Base-by-base conservation (phyloP, 1,140 invertebrate genomes). In the Protaetia brevitarsis region DNA sequence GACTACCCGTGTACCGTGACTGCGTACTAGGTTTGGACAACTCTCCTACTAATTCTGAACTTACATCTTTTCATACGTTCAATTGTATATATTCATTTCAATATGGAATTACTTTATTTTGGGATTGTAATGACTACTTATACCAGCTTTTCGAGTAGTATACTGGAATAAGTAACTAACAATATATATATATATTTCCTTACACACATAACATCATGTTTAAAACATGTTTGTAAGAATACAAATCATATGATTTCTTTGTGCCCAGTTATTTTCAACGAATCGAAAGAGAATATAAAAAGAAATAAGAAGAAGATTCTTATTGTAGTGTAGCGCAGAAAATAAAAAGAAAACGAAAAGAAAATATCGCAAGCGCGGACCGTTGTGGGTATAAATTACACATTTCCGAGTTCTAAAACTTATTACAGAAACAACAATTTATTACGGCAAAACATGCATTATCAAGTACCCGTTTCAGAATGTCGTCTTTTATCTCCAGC, bases 351-450 rank as follows among this genome's bases (percentile, higher is more conserved):
- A 23, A 51, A 51, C 21, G 41, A 51, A 19, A 19, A 45, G 21
- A 51, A 51, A 6, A 10, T 23, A 19, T 19, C 19, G 26, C 19
- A 51, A 51, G 19, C 41, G 41, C 41, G 26, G 26, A 23, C 41
- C 41, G 26, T 23, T 23, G 26, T 23, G 13, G 16, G 41, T 51
- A 51, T 51, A 51, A 51, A 51, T 51, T 51, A 51, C 41, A 51
- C 5, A 51, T 51, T 51, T 51, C 41, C 41, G 41, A 51, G 41
- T 51, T 51, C 41, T 51, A 51, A 51, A 51, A 51, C 41, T 51
- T 51, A 51, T 51, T 51, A 51, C 41, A 51, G 41, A 51, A 51
- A 51, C 41, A 51, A 51, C 41, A 51, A 51, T 51, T 51, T 51
- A 51, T 51, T 51, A 51, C 41, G 41, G 41, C 41, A 51, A 51